These are phyloP conservation scores for Apis dorsata DNA, from an alignment of 1,140 invertebrate species.

Conservation along the genomic window DNA sequence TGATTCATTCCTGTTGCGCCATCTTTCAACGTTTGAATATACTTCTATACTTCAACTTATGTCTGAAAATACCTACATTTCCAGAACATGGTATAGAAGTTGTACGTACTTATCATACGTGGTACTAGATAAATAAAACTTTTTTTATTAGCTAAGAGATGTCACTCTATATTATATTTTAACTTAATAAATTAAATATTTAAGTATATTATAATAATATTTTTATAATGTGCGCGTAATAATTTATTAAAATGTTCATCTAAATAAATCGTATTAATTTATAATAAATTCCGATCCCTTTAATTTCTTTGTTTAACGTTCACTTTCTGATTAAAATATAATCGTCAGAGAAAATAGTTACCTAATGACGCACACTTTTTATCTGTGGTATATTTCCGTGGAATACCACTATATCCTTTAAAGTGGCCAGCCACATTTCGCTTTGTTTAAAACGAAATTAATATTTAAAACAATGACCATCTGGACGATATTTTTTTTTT, in stretches of 20 bases:
- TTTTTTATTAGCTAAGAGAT: background rate
- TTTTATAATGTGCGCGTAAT: background rate
- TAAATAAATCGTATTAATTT: background rate
- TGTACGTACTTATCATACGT: background rate
- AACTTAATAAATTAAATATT: background rate
- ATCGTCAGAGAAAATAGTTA: constrained; percentile 43
- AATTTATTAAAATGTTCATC: background rate
- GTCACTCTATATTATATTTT: background rate
- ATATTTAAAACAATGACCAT: constrained; percentile 1
- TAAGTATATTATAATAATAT: background rate
- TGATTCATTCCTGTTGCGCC: background rate
- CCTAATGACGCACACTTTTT: constrained; percentile 62
- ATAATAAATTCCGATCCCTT: background rate
- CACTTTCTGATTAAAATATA: background rate
- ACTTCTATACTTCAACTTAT: background rate
- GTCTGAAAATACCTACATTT: background rate
- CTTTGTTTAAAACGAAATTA: constrained; percentile 20
- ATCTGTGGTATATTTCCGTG: constrained; percentile 68
- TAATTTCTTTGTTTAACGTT: background rate
- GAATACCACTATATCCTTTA: constrained; percentile 69
- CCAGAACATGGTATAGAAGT: background rate
- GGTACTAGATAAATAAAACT: background rate
- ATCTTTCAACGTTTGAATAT: background rate
- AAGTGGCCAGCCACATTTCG: background rate
- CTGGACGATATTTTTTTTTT: constrained; percentile 21